Conservation (phyloP, 2,888 invertebrate species). For the Agrotis ipsilon region DNA sequence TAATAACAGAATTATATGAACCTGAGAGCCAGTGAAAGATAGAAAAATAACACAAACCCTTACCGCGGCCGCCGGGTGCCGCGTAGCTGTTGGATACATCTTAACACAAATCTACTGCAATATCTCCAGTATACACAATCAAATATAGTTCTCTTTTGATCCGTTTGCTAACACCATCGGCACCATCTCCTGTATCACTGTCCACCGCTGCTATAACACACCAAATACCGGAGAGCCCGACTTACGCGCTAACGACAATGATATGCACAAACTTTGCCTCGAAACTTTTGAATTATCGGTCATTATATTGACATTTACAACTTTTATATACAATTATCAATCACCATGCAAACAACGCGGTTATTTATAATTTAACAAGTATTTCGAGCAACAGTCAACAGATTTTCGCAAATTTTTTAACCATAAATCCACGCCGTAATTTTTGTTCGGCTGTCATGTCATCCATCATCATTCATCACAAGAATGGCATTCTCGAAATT, state of each 20-base stretch:
- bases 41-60: constrained; percentile 90
- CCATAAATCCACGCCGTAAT: constrained; percentile 89
- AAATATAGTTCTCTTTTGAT: constrained; percentile 84
- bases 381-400: constrained; percentile 75
- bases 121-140: constrained; percentile 73
- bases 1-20: constrained; percentile 5
- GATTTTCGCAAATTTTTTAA: constrained; percentile 79
- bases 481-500: constrained; percentile 60
- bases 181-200: constrained; percentile 82
- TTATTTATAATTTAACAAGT: constrained; percentile 65
- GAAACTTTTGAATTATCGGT: constrained; percentile 87
- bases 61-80: constrained; percentile 95
- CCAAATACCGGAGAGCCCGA: constrained; percentile 81
- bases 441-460: constrained; percentile 84
- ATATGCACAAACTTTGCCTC: constrained; percentile 89
- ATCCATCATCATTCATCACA: constrained; percentile 77
- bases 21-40: constrained; percentile 41
- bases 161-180: constrained; percentile 78
- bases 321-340: constrained; percentile 70
- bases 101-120: constrained; percentile 68
- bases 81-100: constrained; percentile 95
- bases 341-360: constrained; percentile 65
- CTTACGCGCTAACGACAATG: constrained; percentile 87
- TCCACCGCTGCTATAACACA: constrained; percentile 85
- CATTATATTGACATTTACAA: constrained; percentile 84